Conservation (phyloP, 2,113 vertebrate species). For the Tylochromis polylepis region DNA sequence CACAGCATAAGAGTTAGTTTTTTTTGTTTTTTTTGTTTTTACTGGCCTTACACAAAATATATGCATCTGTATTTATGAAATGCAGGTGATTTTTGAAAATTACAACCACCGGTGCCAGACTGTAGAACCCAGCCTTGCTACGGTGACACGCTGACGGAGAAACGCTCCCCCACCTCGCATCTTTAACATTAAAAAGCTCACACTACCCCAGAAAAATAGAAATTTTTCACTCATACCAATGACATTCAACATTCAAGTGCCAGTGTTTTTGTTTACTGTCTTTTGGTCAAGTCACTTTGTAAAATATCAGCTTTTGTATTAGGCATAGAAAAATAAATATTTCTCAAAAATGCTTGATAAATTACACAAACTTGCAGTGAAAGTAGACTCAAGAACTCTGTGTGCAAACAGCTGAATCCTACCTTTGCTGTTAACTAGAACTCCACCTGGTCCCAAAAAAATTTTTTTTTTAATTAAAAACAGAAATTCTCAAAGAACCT, state of each 20-base stretch:
- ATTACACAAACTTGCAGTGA: conserved; percentile 99
- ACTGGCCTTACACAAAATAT: not conserved
- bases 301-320: conserved; percentile 88
- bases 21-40: not conserved
- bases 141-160: conserved; percentile 28
- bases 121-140: not conserved
- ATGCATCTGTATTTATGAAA: not conserved
- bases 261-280: conserved; percentile 95
- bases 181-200: conserved; percentile 95
- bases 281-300: conserved; percentile 96
- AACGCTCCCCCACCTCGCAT: conserved; percentile 23
- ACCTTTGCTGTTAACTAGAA: conserved; percentile 77
- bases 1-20: not conserved
- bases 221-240: conserved; percentile 94
- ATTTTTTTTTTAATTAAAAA: too few species aligned
- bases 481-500: conserved; percentile 77
- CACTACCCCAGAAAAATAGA: conserved; percentile 98
- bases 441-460: conserved; percentile 87
- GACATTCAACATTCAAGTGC: conserved; percentile 99
- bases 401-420: conserved; percentile 95
- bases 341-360: conserved; percentile 99
- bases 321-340: conserved; percentile 99
- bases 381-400: conserved; percentile 96
- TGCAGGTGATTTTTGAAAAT: not conserved
- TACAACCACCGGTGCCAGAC: not conserved